Base-by-base conservation (phyloP, 2,888 invertebrate genomes). In the Phrixothrix hirtus region DNA sequence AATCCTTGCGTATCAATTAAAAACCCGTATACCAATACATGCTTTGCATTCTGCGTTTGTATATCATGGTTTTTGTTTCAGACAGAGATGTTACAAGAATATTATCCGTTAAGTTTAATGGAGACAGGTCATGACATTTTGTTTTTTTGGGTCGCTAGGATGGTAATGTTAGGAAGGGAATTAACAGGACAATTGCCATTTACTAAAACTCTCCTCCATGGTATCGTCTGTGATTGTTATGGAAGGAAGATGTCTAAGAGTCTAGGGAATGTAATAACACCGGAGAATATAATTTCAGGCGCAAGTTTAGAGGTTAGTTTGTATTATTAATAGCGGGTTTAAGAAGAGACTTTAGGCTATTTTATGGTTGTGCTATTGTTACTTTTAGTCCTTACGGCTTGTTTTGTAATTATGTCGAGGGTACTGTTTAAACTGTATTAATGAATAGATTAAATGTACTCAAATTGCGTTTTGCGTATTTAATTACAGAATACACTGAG, bases 201-300 rank as follows among this genome's bases (percentile, higher is more conserved):
- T 77, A 85, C 87, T 60, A 88, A 95, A 78, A 86, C 99, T 0
- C 93, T 94, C 69, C 81, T 99, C 9, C 99, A 99, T 77, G 95
- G 98, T 0, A 93, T 99, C 83, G 90, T 99, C 1, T 85, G 99
- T 44, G 99, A 99, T 77, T 93, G 97, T 0, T 95, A 97, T 73
- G 99, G 99, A 0, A 84, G 96, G 44, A 99, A 99, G 79, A 99
- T 99, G 99, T 96, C 95, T 62, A 99, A 99, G 75, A 97, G 96
- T 0, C 79, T 98, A 52, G 99, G 99, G 44, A 99, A 99, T 74
- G 96, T 98, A 2, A 91, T 99, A 61, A 95, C 97, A 77, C 99
- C 99, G 0, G 85, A 97, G 76, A 93, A 98, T 75, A 95, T 99
- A 1, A 95, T 99, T 48, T 78, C 79, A 4, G 98, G 98, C 1